A percentile compares a stretch with the other conserved stretches of the same genome.
phyloP scores from a whole-genome alignment of 2,113 vertebrate genomes.

The Telmatochromis bifrenatus region DNA sequence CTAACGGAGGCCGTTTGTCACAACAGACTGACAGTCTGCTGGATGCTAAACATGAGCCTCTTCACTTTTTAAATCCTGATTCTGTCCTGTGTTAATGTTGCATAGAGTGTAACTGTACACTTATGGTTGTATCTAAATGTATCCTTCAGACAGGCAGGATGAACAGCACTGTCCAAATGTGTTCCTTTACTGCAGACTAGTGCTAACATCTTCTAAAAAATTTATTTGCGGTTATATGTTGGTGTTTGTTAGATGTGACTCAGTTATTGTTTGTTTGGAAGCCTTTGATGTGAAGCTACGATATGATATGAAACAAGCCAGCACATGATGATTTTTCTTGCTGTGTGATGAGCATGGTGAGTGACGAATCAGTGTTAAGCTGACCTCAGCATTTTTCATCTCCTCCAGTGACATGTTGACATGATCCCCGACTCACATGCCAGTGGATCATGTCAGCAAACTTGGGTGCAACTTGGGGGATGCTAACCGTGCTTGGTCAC shows the following conservation, averaged over 20 bases:
- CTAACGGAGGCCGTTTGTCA: not conserved
- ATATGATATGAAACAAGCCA: not conserved
- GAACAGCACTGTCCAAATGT: not conserved
- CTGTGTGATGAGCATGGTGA: not conserved
- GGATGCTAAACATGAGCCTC: not conserved
- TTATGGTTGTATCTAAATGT: not conserved
- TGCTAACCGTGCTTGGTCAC: not conserved
- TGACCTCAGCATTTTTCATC: not conserved
- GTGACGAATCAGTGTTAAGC: not conserved
- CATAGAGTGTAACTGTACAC: not conserved
- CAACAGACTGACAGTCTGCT: not conserved
- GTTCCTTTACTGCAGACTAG: not conserved
- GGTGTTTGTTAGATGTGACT: not conserved
- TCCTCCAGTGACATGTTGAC: not conserved
- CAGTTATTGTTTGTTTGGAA: not conserved
- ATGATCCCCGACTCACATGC: not conserved
- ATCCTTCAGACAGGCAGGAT: not conserved
- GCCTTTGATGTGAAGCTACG: not conserved
- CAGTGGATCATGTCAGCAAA: not conserved
- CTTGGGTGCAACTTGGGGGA: not conserved
- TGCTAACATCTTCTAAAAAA: not conserved
- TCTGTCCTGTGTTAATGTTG: not conserved
- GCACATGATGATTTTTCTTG: not conserved
- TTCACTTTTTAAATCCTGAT: not conserved
- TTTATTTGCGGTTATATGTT: rapidly evolving